Conservation (phyloP, 1,140 invertebrate genomes). For the Drosophila kurseongensis region DNA sequence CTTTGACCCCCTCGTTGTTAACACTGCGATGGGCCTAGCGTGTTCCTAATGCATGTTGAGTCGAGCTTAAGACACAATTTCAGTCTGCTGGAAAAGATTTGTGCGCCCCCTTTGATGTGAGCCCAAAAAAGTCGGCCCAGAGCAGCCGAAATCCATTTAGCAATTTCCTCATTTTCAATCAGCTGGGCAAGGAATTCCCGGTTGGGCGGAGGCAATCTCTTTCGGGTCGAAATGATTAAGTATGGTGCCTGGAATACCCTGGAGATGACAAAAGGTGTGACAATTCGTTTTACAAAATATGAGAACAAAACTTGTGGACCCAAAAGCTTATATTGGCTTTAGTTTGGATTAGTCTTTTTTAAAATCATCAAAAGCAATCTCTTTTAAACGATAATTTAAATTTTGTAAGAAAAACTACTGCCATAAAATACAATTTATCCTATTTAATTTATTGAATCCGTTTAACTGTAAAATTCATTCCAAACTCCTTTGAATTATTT, state of each 20-base stretch:
- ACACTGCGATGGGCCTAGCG: conserved; percentile 26
- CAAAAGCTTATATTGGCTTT: neutral
- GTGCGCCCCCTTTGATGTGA: conserved; percentile 58
- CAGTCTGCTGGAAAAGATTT: conserved; percentile 63
- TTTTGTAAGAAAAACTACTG: too few species aligned
- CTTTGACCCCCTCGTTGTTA: conserved; percentile 10
- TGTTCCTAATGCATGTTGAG: conserved; percentile 81
- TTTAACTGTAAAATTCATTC: too few species aligned
- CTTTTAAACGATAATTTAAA: too few species aligned
- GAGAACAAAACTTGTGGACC: neutral
- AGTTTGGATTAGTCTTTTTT: too few species aligned
- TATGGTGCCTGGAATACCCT: conserved; percentile 16
- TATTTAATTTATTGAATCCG: too few species aligned
- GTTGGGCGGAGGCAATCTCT: neutral
- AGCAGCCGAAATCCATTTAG: conserved; percentile 59
- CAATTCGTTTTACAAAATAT: neutral
- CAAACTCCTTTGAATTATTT: neutral
- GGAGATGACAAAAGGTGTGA: conserved; percentile 10
- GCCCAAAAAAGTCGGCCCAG: conserved; percentile 25
- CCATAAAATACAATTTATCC: too few species aligned
- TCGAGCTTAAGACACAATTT: conserved; percentile 80
- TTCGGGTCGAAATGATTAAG: conserved; percentile 34
- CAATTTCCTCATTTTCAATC: conserved; percentile 61
- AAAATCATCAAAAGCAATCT: too few species aligned
- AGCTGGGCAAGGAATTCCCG: conserved; percentile 22